Conservation (phyloP, 2,797 vertebrate species). For the Podargus strigoides region DNA sequence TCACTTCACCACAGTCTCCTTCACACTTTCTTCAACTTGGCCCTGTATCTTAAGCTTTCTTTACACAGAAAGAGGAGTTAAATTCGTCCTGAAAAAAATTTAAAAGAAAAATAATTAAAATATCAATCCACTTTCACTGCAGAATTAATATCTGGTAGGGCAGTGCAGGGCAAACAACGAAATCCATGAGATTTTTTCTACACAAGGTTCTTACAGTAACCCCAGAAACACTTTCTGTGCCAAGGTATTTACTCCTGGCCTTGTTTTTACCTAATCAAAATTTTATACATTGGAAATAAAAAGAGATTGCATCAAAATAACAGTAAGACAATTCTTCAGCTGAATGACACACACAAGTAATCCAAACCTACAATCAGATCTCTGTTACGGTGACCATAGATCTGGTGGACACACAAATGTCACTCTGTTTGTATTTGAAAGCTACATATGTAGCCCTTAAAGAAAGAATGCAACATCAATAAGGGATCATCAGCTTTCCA, state of each 20-base stretch:
- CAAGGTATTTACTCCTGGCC: background rate
- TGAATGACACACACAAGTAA: background rate
- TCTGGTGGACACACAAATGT: background rate
- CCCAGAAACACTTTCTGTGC: background rate
- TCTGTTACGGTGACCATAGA: background rate
- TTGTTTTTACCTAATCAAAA: background rate
- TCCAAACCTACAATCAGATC: background rate
- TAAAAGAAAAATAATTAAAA: background rate
- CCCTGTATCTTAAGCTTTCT: background rate
- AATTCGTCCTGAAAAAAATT: background rate
- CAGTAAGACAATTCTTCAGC: background rate
- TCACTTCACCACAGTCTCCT: constrained; percentile 1
- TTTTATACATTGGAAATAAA: background rate
- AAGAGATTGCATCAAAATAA: background rate
- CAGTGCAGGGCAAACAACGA: background rate
- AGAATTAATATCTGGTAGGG: background rate
- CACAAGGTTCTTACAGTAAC: background rate
- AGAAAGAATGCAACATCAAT: background rate
- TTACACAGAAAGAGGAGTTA: background rate
- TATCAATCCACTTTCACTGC: background rate
- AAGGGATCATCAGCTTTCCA: background rate
- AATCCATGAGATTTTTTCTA: background rate
- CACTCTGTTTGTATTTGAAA: background rate
- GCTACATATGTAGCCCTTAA: background rate
- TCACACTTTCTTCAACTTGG: background rate